Evolutionary conservation across 2,797 vertebrate genomes (phyloP), one percentile per base, ranked within the genome.

Genomic region (Alectoris magna): DNA sequence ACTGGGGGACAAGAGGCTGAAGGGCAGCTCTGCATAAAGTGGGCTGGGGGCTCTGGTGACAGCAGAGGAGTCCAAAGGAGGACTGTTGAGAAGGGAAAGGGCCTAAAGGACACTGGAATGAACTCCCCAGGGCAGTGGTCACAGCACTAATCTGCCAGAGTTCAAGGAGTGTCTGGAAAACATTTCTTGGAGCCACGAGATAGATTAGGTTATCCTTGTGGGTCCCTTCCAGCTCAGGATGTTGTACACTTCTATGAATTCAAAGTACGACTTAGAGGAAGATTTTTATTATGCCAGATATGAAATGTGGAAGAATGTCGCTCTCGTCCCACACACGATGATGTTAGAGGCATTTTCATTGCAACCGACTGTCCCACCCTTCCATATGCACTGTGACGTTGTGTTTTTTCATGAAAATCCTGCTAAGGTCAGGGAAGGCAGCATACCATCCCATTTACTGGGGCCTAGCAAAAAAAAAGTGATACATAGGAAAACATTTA

Each of bases 401-500:
- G 14, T 9, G 1, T 10, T 17, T 14, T 23, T 29, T 12, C 7
- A 9, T 0, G 14, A 19, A 48, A 17, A 19, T 4, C 63, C 58
- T 21, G 44, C 7, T 31, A 15, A 34, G 43, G 36, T 22, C 72
- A 3, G 31, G 4, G 39, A 23, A 22, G 27, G 64, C 34, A 11
- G 19, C 1, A 17, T 14, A 31, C 12, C 23, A 3, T 16, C 66
- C 58, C 41, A 22, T 49, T 69, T 46, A 14, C 0, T 14, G 66
- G 69, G 59, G 23, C 58, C 16, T 38, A 39, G 44, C 6, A 39
- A 60, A 38, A 41, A 38, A 41, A 14, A 7, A 22, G 49, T 2
- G 59, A 11, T 3, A 1, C 19, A 3, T 16, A 16, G 36, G 74
- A 34, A 11, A 8, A 8, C 0, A 0, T 15, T 8, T 3, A 48